A percentile compares a stretch with the other conserved stretches of the same genome.
Evolutionary conservation across 1,140 invertebrate species (phyloP).

Genomic region (Caenorhabditis inopinata): DNA sequence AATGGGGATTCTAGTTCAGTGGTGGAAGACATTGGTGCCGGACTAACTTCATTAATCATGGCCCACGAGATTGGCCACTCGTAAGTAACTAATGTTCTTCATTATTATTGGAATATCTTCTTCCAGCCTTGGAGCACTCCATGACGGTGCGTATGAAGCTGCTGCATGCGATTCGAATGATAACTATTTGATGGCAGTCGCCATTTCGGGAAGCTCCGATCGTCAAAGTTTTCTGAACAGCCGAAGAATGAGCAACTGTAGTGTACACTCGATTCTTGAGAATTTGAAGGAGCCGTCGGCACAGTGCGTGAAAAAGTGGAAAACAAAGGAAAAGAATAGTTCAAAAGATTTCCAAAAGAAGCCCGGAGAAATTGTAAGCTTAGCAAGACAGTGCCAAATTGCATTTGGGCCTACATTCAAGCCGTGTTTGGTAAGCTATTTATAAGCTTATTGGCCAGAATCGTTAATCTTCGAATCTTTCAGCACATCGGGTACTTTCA

Average conservation of each 20-base stretch:
- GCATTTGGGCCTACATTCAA: slow-evolving; percentile 53
- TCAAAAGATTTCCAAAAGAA: slow-evolving; percentile 17
- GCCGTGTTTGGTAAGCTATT: slow-evolving; percentile 53
- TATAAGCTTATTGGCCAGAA: too few species aligned
- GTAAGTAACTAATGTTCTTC: not conserved
- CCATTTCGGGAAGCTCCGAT: slow-evolving; percentile 53
- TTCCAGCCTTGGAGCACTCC: slow-evolving; percentile 55
- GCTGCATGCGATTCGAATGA: slow-evolving; percentile 44
- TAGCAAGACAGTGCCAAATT: slow-evolving; percentile 52
- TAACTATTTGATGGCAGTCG: slow-evolving; percentile 59
- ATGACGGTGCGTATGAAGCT: slow-evolving; percentile 51
- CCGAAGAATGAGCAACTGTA: slow-evolving; percentile 55
- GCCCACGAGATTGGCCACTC: slow-evolving; percentile 61
- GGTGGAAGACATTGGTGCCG: slow-evolving; percentile 61
- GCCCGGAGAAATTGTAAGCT: slow-evolving; percentile 3
- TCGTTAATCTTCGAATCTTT: not conserved
- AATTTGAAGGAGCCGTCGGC: slow-evolving; percentile 52
- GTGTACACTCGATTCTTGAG: slow-evolving; percentile 51
- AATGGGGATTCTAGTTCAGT: slow-evolving; percentile 53
- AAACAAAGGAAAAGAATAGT: slow-evolving; percentile 11
- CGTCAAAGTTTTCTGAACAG: slow-evolving; percentile 51
- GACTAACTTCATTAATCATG: slow-evolving; percentile 58
- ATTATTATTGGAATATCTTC: too few species aligned
- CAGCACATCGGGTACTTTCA: slow-evolving; percentile 42
- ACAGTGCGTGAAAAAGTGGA: slow-evolving; percentile 46